phyloP scores from a whole-genome alignment of 2,888 invertebrate genomes.

The Oxystoma pomonae region DNA sequence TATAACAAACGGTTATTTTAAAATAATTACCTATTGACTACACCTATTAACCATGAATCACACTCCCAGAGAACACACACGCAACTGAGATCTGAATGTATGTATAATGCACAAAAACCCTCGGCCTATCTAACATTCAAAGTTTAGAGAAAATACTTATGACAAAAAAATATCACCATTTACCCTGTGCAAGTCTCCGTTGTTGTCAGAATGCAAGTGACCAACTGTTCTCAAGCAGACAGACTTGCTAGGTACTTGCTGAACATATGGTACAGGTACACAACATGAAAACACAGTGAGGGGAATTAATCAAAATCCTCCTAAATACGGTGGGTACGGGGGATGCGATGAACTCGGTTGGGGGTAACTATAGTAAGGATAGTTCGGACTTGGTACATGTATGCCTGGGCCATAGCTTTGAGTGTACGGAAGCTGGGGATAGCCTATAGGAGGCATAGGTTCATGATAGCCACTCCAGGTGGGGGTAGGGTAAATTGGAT shows the following conservation, averaged over 20 bases:
- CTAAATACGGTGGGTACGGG: constrained; percentile 47
- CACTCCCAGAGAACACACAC: constrained; percentile 36
- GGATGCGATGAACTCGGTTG: constrained; percentile 46
- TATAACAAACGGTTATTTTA: constrained; percentile 47
- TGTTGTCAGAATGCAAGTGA: constrained; percentile 50
- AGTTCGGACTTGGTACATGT: constrained; percentile 67
- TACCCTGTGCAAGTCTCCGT: constrained; percentile 53
- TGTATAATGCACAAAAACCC: constrained; percentile 49
- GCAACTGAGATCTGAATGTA: constrained; percentile 45
- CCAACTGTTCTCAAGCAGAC: constrained; percentile 49
- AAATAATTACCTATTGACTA: constrained; percentile 45
- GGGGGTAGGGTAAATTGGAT: constrained; percentile 46
- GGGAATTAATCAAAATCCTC: constrained; percentile 50
- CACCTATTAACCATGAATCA: constrained; percentile 41
- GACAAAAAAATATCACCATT: constrained; percentile 53
- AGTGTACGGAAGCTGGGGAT: constrained; percentile 44
- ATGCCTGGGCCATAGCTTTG: constrained; percentile 52
- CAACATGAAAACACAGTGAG: constrained; percentile 50
- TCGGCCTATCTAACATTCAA: constrained; percentile 51
- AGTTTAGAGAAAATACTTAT: constrained; percentile 52
- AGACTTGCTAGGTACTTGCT: constrained; percentile 52
- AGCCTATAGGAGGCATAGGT: constrained; percentile 50
- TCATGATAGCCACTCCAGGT: constrained; percentile 47
- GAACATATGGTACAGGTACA: constrained; percentile 52
- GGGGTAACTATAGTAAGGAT: constrained; percentile 55